Evolutionary conservation across 2,113 vertebrate genomes (phyloP).

Genomic region (Leptobrachium leishanense): DNA sequence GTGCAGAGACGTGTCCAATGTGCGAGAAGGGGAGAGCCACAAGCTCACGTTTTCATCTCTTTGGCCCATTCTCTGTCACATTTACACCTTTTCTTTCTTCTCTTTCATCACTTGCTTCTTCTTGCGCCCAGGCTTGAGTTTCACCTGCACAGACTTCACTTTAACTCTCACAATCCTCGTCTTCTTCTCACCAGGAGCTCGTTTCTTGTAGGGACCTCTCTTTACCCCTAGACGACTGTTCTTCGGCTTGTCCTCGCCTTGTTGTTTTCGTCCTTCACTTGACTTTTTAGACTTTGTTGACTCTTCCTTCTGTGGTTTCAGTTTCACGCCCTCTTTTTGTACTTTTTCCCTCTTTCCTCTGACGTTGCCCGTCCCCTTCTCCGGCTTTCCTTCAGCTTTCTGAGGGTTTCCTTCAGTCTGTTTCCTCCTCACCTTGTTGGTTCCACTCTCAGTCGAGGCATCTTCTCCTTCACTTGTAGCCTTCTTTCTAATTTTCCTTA

Average conservation of each 20-base stretch:
- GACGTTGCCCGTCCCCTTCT: neutral
- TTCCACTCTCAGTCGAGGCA: neutral
- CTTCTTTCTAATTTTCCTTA: conserved; percentile 2
- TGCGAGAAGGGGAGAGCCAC: no score
- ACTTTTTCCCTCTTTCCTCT: neutral
- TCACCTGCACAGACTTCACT: neutral
- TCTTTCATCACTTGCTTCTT: neutral
- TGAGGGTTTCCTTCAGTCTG: neutral
- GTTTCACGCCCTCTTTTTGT: neutral
- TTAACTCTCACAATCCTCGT: neutral
- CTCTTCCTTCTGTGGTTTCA: neutral
- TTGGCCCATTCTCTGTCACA: no score
- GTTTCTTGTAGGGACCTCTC: neutral
- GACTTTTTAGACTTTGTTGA: neutral
- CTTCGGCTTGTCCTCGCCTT: neutral
- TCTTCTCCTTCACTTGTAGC: neutral
- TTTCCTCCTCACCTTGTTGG: neutral
- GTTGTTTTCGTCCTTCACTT: neutral
- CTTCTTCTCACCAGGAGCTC: conserved; percentile 12
- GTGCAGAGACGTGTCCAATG: no score
- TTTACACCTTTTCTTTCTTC: neutral
- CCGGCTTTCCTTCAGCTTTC: neutral
- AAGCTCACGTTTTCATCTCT: no score
- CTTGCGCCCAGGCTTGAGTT: conserved; percentile 4
- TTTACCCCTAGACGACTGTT: neutral